These are phyloP conservation scores for Heliconius nattereri DNA, from an alignment of 1,140 invertebrate genomes.

Conservation along the genomic window DNA sequence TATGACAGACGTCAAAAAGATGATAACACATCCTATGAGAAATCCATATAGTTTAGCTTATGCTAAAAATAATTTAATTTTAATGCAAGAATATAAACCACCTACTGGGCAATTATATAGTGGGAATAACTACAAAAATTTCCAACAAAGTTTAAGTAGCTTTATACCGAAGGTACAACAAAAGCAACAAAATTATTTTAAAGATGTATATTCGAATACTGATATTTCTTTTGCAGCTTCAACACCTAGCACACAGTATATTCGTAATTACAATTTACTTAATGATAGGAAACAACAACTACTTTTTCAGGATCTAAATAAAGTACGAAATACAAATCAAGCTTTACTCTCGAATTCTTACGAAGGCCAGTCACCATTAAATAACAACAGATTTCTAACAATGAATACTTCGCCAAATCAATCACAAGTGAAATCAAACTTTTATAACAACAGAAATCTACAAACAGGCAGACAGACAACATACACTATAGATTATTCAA, in stretches of 20 bases:
- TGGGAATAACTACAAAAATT: constrained; percentile 1
- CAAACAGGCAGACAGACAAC: constrained; percentile 19
- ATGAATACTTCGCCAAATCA: not conserved
- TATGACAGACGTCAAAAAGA: constrained; percentile 77
- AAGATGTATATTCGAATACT: constrained; percentile 19
- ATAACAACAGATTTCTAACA: constrained; percentile 20
- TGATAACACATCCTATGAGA: constrained; percentile 76
- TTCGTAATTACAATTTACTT: constrained; percentile 46
- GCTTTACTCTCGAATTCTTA: constrained; percentile 21
- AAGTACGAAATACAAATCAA: not conserved
- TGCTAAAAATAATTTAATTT: constrained; percentile 59
- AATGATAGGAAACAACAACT: constrained; percentile 28
- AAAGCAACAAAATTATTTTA: constrained; percentile 23
- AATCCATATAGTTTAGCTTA: constrained; percentile 65
- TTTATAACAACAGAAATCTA: constrained; percentile 20
- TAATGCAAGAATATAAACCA: constrained; percentile 75
- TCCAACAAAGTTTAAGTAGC: not conserved
- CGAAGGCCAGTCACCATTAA: constrained; percentile 10
- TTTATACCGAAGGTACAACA: not conserved
- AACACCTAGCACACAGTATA: constrained; percentile 60
- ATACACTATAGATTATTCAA: constrained; percentile 24
- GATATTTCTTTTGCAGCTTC: constrained; percentile 56
- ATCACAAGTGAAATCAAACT: constrained; percentile 12
- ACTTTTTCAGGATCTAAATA: constrained; percentile 19
- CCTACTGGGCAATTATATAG: constrained; percentile 66